Conservation (phyloP, 2,113 vertebrate species). For the mouse (Mus musculus) region DNA sequence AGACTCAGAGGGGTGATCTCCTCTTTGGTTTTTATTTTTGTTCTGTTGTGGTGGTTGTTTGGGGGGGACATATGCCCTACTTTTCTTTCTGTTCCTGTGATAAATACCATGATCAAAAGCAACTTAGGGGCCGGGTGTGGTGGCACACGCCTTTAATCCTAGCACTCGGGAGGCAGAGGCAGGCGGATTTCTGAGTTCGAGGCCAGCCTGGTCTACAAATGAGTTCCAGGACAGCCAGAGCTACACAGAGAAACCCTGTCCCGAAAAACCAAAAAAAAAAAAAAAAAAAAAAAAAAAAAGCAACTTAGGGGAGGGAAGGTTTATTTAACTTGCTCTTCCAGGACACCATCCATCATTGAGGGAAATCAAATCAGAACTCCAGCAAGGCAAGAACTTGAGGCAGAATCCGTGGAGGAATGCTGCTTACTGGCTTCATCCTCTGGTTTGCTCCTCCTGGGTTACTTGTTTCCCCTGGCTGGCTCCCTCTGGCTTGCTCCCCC, state of each 20-base stretch:
- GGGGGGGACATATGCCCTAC: background rate
- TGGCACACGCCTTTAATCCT: too few relatives aligned
- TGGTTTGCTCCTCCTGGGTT: too few relatives aligned
- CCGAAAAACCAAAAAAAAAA: too few relatives aligned
- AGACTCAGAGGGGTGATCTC: background rate
- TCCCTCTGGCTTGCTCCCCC: too few relatives aligned
- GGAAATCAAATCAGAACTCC: background rate
- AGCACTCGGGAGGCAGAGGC: too few relatives aligned
- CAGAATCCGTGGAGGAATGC: background rate
- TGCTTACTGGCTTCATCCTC: background rate
- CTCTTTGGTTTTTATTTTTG: background rate
- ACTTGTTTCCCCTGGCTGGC: too few relatives aligned
- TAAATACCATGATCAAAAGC: background rate
- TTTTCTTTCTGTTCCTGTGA: background rate
- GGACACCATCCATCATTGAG: background rate
- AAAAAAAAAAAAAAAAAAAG: background rate
- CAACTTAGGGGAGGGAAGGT: background rate
- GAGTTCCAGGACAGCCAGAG: too few relatives aligned
- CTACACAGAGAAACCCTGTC: too few relatives aligned
- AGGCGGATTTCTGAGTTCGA: too few relatives aligned
- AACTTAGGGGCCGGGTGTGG: too few relatives aligned
- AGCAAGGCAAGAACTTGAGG: background rate
- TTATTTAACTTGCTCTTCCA: background rate
- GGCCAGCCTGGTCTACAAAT: too few relatives aligned
- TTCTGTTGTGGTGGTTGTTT: background rate